phyloP scores from a whole-genome alignment of 1,140 invertebrate species.

The Odontomachus brunneus region DNA sequence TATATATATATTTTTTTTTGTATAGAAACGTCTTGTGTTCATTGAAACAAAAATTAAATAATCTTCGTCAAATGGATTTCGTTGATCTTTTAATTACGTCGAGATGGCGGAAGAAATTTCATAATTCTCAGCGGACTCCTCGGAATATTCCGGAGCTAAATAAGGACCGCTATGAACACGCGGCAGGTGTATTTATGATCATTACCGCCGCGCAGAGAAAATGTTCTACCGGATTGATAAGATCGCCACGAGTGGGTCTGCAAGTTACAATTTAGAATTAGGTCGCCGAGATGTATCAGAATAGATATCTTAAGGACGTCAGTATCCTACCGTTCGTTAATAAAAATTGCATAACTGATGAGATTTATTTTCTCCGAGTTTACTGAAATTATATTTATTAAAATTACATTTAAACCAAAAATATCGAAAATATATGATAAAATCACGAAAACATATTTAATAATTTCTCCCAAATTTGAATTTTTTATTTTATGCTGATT shows the following conservation, averaged over 20 bases:
- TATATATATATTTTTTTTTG: too few species aligned
- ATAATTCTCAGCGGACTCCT: neutral
- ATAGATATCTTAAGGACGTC: neutral
- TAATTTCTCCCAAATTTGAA: too few species aligned
- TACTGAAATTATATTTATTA: too few species aligned
- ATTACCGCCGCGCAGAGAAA: conserved; percentile 11
- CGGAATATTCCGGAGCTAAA: neutral
- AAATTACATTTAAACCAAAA: too few species aligned
- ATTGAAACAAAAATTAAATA: too few species aligned
- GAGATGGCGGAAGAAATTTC: neutral
- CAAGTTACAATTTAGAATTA: conserved; percentile 8
- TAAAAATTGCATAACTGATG: neutral
- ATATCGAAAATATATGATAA: too few species aligned
- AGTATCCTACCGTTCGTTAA: conserved; percentile 16
- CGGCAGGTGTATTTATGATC: neutral
- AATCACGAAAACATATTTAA: too few species aligned
- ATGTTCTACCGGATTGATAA: conserved; percentile 23
- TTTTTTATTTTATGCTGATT: too few species aligned
- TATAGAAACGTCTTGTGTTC: too few species aligned
- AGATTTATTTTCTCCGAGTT: too few species aligned
- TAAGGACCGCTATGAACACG: neutral
- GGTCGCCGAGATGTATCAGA: neutral
- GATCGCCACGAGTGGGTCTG: neutral
- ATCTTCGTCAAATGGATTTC: too few species aligned
- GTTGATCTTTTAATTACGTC: too few species aligned